phyloP scores from a whole-genome alignment of 2,888 invertebrate genomes.

The Nemurella pictetii region DNA sequence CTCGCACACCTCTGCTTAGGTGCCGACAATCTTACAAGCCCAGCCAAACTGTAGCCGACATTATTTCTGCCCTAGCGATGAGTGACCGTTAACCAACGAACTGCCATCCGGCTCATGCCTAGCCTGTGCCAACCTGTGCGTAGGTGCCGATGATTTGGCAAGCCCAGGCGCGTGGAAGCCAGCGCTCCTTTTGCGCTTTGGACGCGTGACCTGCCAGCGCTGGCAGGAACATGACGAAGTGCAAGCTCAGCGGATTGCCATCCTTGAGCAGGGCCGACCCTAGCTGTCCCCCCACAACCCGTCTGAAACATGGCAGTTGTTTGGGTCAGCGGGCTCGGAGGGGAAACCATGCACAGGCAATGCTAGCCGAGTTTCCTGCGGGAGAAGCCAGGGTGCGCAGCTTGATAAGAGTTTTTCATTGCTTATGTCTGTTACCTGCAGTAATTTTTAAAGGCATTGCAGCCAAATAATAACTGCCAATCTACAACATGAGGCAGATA shows the following conservation, averaged over 20 bases:
- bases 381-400: too few species aligned
- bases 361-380: too few species aligned
- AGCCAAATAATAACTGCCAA: too few species aligned
- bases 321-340: too few species aligned
- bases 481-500: too few species aligned
- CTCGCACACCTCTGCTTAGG: too few species aligned
- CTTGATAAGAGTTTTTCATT: too few species aligned
- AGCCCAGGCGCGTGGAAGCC: constrained; percentile 82
- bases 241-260: constrained; percentile 75
- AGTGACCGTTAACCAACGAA: too few species aligned
- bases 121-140: constrained; percentile 68
- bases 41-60: not conserved
- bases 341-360: too few species aligned
- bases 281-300: constrained; percentile 69
- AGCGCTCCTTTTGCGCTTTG: constrained; percentile 83
- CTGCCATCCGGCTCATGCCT: not conserved
- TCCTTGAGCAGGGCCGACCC: constrained; percentile 72
- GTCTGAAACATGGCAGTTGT: constrained; percentile 54
- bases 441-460: too few species aligned
- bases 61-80: too few species aligned
- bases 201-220: constrained; percentile 88
- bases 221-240: constrained; percentile 92
- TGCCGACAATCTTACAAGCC: constrained; percentile 37
- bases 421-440: too few species aligned
- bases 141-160: constrained; percentile 90